phyloP scores from a whole-genome alignment of 2,888 invertebrate genomes.

The Lasioglossum vierecki region DNA sequence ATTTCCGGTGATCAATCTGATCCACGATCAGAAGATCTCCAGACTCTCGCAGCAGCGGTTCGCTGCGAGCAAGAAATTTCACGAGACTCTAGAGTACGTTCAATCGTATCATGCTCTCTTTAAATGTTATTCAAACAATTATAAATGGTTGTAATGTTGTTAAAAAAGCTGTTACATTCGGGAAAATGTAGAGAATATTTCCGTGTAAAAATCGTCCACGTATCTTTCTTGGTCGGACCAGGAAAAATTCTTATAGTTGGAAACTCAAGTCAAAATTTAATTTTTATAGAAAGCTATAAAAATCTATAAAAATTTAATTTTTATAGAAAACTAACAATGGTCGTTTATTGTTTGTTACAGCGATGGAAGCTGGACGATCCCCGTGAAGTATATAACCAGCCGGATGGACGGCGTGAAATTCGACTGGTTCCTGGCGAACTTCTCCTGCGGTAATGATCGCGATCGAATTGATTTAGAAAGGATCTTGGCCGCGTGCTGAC shows the following conservation, averaged over 20 bases:
- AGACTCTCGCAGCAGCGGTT: constrained; percentile 51
- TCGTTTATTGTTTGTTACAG: background rate
- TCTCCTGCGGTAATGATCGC: constrained; percentile 60
- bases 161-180: background rate
- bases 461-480: background rate
- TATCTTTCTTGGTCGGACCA: background rate
- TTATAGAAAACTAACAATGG: background rate
- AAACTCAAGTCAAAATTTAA: background rate
- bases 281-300: background rate
- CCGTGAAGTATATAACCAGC: constrained; percentile 66
- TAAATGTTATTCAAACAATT: background rate
- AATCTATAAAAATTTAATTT: too few relatives aligned
- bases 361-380: constrained; percentile 65
- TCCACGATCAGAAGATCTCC: constrained; percentile 24
- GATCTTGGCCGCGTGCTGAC: background rate
- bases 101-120: background rate
- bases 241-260: background rate
- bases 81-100: constrained; percentile 35
- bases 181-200: background rate
- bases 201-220: background rate
- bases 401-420: constrained; percentile 55
- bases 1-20: constrained; percentile 66
- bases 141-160: too few relatives aligned
- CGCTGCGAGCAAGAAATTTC: constrained; percentile 20
- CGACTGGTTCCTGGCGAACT: constrained; percentile 67